Base-by-base conservation (phyloP, 1,140 invertebrate species). In the Drosophila chauvacae region DNA sequence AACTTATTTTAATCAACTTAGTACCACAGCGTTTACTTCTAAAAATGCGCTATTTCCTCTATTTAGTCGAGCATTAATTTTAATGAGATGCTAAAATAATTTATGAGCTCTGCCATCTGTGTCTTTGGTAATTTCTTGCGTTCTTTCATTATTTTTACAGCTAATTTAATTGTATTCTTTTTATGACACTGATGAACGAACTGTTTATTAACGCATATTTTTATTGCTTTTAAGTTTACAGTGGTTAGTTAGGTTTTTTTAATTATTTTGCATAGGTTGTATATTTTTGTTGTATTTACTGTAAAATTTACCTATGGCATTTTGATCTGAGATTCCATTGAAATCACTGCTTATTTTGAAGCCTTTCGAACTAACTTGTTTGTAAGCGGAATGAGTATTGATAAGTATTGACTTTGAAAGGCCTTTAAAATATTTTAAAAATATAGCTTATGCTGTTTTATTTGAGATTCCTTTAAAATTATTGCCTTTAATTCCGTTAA, bases 121-220 rank as follows among this genome's bases (percentile, higher is more conserved):
- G 57, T 42, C 47, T 64, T 64, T 64, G 37, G 20, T 30, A 26
- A 61, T 42, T 13, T n/a, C 35, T 33, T 23, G 26, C 30, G 28
- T 60, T 59, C 37, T 30, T 42, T 64, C 20, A 33, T 61, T 64
- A 16, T 64, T 28, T 61, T 61, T 42, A 42, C 37, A 26, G 61
- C 61, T 33, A 63, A 60, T 63, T 60, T 41, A 41, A 37, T 60
- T 42, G 55, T 41, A 18, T 41, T 30, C 39, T 41, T 33, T 63
- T 63, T 23, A 28, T 33, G 55, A 37, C 61, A 30, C 37, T 42
- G 55, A 60, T 39, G 61, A 63, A 60, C 57, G 55, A 60, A 28
- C 18, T 63, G 61, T 63, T 60, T 63, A 60, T 60, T 20, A 59
- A 59, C 13, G 18, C 28, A 42, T 63, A 39, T 56, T 62, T 37